phyloP scores from a whole-genome alignment of 2,797 vertebrate species.

The Platyrinchus mystaceus region DNA sequence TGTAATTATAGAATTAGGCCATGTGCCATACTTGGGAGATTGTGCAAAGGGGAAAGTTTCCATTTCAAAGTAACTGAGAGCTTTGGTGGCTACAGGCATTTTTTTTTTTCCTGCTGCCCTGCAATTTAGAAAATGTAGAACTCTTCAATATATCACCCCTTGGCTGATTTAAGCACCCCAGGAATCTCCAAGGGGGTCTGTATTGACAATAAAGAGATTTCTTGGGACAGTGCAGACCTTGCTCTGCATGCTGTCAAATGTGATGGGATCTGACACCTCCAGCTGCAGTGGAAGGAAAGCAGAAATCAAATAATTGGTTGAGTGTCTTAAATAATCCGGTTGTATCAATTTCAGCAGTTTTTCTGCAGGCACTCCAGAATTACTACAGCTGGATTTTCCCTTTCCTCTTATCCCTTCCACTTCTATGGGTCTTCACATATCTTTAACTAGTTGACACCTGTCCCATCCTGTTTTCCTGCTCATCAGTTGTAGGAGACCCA shows the following conservation, averaged over 20 bases:
- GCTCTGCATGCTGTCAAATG: background rate
- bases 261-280: background rate
- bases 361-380: background rate
- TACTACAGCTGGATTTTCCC: background rate
- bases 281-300: background rate
- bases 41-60: constrained; percentile 6
- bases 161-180: background rate
- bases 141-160: background rate
- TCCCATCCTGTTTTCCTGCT: background rate
- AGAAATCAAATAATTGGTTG: background rate
- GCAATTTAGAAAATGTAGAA: background rate
- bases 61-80: background rate
- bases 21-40: background rate
- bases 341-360: background rate
- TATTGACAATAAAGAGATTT: background rate
- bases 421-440: background rate
- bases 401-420: background rate
- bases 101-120: background rate
- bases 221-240: background rate
- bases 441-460: background rate
- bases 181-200: background rate
- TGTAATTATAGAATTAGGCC: constrained; percentile 29
- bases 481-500: background rate
- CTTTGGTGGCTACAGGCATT: background rate
- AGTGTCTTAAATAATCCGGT: background rate